phyloP scores from a whole-genome alignment of 2,113 vertebrate genomes.

The Brachypteracias leptosomus region DNA sequence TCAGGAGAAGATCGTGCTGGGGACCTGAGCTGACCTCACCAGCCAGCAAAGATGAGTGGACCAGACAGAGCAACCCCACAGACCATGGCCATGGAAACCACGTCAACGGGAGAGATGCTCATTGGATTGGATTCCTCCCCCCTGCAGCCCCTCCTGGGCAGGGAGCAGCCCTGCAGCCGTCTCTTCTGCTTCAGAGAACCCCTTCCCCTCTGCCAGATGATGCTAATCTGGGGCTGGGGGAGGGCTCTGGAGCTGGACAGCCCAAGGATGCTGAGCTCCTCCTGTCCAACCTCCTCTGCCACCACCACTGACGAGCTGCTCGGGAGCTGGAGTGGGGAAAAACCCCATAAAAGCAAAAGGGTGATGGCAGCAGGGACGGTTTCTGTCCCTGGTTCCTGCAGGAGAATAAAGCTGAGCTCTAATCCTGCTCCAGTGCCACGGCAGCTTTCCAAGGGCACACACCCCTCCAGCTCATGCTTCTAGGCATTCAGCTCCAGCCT shows the following conservation, averaged over 20 bases:
- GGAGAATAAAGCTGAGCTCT: background rate
- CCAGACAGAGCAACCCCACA: background rate
- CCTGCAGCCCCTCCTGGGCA: background rate
- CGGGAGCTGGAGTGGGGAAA: background rate
- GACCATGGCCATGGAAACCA: background rate
- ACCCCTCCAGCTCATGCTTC: background rate
- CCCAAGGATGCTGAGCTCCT: background rate
- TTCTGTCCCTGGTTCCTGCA: background rate
- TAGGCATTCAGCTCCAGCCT: background rate
- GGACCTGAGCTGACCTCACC: background rate
- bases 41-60: background rate
- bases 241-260: rapidly evolving
- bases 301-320: background rate
- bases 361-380: background rate
- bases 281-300: background rate
- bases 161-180: background rate
- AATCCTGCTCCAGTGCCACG: background rate
- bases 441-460: background rate
- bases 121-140: background rate
- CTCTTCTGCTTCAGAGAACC: background rate
- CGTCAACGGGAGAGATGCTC: rapidly evolving
- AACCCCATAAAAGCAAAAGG: background rate
- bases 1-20: rapidly evolving
- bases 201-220: background rate
- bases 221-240: background rate